Evolutionary conservation across 2,797 vertebrate genomes (phyloP).

Genomic region (Leptatherina wallacei): DNA sequence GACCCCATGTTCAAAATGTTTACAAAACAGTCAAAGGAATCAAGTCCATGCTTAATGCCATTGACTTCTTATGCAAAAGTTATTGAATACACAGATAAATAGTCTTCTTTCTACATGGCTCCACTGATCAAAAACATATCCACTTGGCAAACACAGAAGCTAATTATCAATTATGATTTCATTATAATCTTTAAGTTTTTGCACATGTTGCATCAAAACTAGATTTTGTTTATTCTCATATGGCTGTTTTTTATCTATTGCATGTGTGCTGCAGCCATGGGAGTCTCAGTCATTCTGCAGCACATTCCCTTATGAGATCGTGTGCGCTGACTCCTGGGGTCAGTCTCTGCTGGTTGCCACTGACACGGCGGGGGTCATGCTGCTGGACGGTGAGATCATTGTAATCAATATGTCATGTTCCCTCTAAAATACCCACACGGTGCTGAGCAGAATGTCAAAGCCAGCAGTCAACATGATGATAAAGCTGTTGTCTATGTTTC

Average conservation of each 20-base stretch:
- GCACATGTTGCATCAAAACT: neutral
- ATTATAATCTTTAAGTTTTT: neutral
- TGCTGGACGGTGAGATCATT: slow-evolving; percentile 92
- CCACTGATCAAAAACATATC: neutral
- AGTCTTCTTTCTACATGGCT: neutral
- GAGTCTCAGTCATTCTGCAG: slow-evolving; percentile 96
- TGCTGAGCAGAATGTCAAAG: slow-evolving; percentile 46
- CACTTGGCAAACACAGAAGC: neutral
- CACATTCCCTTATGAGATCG: slow-evolving; percentile 92
- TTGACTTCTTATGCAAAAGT: neutral
- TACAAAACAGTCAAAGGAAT: too few relatives aligned
- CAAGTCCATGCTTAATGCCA: neutral
- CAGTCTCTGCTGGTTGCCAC: slow-evolving; percentile 94
- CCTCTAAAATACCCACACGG: slow-evolving; percentile 42
- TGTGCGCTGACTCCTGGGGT: slow-evolving; percentile 97
- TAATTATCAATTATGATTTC: neutral
- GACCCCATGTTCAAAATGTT: neutral
- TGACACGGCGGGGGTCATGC: slow-evolving; percentile 91
- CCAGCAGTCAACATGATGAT: slow-evolving; percentile 30
- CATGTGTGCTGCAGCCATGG: slow-evolving; percentile 88
- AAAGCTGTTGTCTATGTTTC: slow-evolving; percentile 56
- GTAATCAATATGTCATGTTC: slow-evolving; percentile 45
- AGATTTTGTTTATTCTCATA: neutral
- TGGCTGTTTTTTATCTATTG: neutral
- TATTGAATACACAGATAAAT: neutral